Evolutionary conservation across 2,888 invertebrate species (phyloP).

Genomic region (Anoplius nigerrimus): DNA sequence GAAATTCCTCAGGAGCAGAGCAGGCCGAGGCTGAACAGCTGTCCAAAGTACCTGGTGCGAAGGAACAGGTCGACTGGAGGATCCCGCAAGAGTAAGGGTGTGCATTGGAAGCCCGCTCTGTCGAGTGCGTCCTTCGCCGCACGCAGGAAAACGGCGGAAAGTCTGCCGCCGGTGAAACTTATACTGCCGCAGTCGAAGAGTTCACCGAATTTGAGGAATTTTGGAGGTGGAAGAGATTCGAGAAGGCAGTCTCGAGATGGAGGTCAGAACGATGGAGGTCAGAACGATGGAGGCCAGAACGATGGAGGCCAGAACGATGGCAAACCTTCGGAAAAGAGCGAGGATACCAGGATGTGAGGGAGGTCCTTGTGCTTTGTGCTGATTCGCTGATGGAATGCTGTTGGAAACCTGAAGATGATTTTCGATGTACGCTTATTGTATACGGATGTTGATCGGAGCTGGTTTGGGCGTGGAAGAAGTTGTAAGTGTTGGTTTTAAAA

Average conservation of each 20-base stretch:
- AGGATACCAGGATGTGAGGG: slow-evolving; percentile 4
- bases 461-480: too few species aligned
- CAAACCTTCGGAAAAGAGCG: background rate
- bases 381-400: too few species aligned
- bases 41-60: slow-evolving; percentile 57
- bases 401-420: too few species aligned
- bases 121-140: background rate
- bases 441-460: too few species aligned
- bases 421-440: too few species aligned
- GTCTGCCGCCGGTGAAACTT: slow-evolving; percentile 48
- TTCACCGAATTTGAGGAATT: slow-evolving; percentile 54
- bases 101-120: slow-evolving; percentile 66
- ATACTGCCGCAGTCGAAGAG: slow-evolving; percentile 52
- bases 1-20: slow-evolving; percentile 40
- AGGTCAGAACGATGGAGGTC: too few species aligned
- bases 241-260: background rate
- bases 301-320: too few species aligned
- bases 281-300: too few species aligned
- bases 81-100: slow-evolving; percentile 63
- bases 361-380: background rate
- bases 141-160: slow-evolving; percentile 4
- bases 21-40: slow-evolving; percentile 21
- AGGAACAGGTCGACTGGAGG: slow-evolving; percentile 62
- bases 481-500: too few species aligned
- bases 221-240: slow-evolving; percentile 9